These are phyloP conservation scores for Carcharodon carcharias DNA, from an alignment of 2,797 vertebrate genomes.

Conservation along the genomic window DNA sequence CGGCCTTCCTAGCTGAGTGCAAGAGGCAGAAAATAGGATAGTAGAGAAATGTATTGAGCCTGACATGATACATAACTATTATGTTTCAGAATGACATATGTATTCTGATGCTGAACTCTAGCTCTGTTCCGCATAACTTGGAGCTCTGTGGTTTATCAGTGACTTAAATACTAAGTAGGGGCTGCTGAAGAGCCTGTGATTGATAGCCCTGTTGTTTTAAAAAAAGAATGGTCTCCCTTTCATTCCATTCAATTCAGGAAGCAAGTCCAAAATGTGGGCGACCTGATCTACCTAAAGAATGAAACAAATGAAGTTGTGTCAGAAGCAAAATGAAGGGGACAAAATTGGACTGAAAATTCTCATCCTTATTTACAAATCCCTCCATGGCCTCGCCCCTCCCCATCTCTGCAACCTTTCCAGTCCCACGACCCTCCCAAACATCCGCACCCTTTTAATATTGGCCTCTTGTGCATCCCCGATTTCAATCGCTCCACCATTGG, in stretches of 20 bases:
- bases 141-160: neutral
- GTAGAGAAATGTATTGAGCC: neutral
- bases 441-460: neutral
- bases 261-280: too few relatives aligned
- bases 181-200: too few relatives aligned
- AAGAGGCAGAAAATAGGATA: neutral
- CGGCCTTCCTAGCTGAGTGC: too few relatives aligned
- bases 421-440: neutral
- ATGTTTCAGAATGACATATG: neutral
- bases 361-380: neutral
- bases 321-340: too few relatives aligned
- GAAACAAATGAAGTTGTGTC: too few relatives aligned
- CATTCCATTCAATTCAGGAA: neutral
- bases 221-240: neutral
- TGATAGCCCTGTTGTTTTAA: neutral
- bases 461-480: neutral
- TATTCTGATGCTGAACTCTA: neutral
- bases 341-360: too few relatives aligned
- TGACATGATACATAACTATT: neutral
- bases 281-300: too few relatives aligned
- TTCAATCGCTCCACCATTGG: neutral
- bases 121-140: neutral
- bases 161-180: too few relatives aligned
- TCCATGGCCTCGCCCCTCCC: neutral
- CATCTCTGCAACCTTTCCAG: neutral